Evolutionary conservation across 2,797 vertebrate species (phyloP), one percentile per base, ranked within the genome.

Genomic region (Scyliorhinus canicula): DNA sequence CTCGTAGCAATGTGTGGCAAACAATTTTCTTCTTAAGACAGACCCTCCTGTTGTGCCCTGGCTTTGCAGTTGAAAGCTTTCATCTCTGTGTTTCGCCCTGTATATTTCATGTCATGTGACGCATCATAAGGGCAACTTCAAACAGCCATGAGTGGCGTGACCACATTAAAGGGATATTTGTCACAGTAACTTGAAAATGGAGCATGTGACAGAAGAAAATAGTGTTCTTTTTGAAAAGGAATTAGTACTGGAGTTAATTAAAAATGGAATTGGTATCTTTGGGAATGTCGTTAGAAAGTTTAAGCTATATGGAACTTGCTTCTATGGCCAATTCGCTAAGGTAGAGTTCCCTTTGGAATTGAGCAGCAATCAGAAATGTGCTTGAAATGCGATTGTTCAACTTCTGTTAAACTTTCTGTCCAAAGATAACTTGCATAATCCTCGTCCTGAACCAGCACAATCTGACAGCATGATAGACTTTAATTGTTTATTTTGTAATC

Each of bases 91-190:
- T 55, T 35, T 94, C 74, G 67, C 44, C 14, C 14, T 74, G 71
- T 94, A 35, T 52, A 16, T 35, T 55, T 74, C 28, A 94, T n/a
- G 65, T 19, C 93, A 11, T 71, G 26, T 94, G 67, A 35, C 5
- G 55, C 93, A n/a, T 94, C 93, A 94, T 21, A 55, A 74, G 47
- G 67, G 50, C 1, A n/a, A 67, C 67, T 74, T 94, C 91, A 71
- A 94, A 94, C 12, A 14, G 67, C 11, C 28, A 16, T 93, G 65
- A 94, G 44, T 31, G 35, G 16, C 31, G 67, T 28, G 16, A 52
- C 67, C 47, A 94, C 93, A 94, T 74, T 69, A 50, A 93, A 93
- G 63, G 44, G 21, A 47, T 94, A 14, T 69, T 94, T 55, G 47
- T 55, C 28, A 21, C 5, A 24, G 40, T 55, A 60, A 91, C 57